Percentiles rank a stretch among this genome's conserved stretches.
phyloP scores from a whole-genome alignment of 2,888 invertebrate genomes.

The Lysandra coridon region DNA sequence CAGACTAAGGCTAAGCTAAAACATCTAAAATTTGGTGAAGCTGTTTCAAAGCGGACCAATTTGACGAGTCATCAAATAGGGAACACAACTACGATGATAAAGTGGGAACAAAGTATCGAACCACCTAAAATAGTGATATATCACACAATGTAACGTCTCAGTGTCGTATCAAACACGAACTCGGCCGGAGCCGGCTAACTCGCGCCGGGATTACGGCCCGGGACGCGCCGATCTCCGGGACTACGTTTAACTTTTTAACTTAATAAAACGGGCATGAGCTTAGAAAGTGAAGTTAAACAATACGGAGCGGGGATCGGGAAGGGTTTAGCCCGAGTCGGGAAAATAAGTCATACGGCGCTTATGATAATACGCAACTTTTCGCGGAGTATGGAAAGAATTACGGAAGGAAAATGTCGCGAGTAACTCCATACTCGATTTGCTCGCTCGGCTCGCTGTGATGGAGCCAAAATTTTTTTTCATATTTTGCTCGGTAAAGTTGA shows the following conservation, averaged over 20 bases:
- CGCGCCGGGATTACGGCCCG: background rate
- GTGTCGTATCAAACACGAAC: background rate
- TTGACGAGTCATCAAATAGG: background rate
- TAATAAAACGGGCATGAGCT: slow-evolving; percentile 22
- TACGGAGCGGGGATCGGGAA: background rate
- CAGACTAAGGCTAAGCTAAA: background rate
- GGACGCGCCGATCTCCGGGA: background rate
- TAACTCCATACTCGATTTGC: background rate
- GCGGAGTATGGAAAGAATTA: slow-evolving; percentile 15
- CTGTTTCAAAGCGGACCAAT: background rate
- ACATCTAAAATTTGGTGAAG: background rate
- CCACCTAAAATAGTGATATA: background rate
- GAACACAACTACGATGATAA: background rate
- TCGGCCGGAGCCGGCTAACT: background rate
- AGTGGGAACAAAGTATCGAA: background rate
- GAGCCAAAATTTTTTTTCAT: background rate
- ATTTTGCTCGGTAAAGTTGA: background rate
- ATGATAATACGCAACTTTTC: slow-evolving; percentile 10
- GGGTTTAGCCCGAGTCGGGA: background rate
- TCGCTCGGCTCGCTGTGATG: background rate
- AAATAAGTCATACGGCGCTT: slow-evolving; percentile 16
- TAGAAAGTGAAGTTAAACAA: slow-evolving; percentile 14
- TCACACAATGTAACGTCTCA: background rate
- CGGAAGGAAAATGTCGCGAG: slow-evolving; percentile 1
- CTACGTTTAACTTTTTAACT: slow-evolving; percentile 15